These are phyloP conservation scores for Epizoanthus stellaris DNA, from an alignment of 92 coral and sea anemone genomes.

Conservation along the genomic window DNA sequence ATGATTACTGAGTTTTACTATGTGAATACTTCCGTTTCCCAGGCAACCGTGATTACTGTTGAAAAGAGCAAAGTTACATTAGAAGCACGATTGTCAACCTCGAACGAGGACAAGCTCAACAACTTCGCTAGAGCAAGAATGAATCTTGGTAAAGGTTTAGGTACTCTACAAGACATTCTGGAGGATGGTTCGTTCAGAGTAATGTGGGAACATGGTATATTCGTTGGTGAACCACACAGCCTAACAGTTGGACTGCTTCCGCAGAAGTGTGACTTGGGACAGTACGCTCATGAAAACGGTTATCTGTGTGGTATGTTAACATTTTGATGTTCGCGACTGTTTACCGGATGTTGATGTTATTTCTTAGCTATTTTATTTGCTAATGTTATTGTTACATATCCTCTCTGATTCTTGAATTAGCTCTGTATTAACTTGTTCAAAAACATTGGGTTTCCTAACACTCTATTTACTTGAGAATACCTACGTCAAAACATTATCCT, in stretches of 20 bases:
- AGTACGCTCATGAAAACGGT: constrained; percentile 34
- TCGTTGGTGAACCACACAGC: constrained; percentile 8
- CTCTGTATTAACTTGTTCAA: no score
- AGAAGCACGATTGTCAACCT: neutral
- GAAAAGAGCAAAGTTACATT: neutral
- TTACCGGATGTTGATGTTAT: neutral
- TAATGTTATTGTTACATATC: no score
- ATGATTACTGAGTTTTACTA: neutral
- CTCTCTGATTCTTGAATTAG: no score
- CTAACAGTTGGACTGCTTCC: constrained; percentile 10
- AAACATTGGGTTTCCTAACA: neutral
- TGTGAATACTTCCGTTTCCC: neutral
- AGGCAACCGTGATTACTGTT: constrained; percentile 29
- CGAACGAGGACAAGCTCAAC: constrained; percentile 1
- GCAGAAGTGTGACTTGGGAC: constrained; percentile 39
- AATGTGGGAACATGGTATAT: neutral
- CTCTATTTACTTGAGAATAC: neutral
- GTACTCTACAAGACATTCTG: neutral
- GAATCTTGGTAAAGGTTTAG: constrained; percentile 20
- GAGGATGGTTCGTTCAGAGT: neutral
- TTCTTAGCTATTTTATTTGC: no score
- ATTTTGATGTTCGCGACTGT: neutral
- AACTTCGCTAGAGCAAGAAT: constrained; percentile 19
- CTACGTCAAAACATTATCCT: neutral
- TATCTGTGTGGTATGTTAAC: constrained; percentile 50